Base-by-base conservation (phyloP, 2,888 invertebrate species). In the Sinodicranocentrus sp. region DNA sequence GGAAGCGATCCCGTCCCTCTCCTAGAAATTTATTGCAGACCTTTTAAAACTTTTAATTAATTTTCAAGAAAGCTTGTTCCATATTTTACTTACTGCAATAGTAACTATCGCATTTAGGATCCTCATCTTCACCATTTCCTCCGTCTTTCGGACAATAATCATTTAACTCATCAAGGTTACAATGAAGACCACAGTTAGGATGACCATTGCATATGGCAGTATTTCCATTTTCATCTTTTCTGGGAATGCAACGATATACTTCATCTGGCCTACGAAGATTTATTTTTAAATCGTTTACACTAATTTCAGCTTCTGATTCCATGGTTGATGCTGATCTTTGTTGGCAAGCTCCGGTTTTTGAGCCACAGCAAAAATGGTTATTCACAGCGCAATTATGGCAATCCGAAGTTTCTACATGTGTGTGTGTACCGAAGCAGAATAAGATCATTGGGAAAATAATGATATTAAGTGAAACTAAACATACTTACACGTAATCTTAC, bases 151-250 rank as follows among this genome's bases (percentile, higher is more conserved):
- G 5, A 52, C 85, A 83, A 21, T 8, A 28, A 0, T 21, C 63
- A 0, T 21, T 2, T 1, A 70, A 44, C 54, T 86, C 86, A 44
- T 86, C 86, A 0, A n/a, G 44, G 26, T 84, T 86, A 26, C 84
- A 84, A 23, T 48, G 67, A 43, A 82, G 43, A 10, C 86, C 86
- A 71, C 86, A 86, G 28, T 86, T 82, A 0, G 86, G 82, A 44
- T 86, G 86, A 1, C 63, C 48, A 54, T 84, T 76, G 59, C 86
- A 86, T 2, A 78, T 13, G 2, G 72, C 3, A 0, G 67, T 48
- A 0, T 5, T 19, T 5, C 82, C 78, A 0, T 52, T 52, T 8
- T 15, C 21, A n/a, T 15, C 28, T 23, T 21, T 15, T 21, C 10
- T 67, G 1, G 83, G 85, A 59, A 85, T 85, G 63, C 85, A 85